Conservation (phyloP, 2,113 vertebrate genomes). For the Quiscalus mexicanus region DNA sequence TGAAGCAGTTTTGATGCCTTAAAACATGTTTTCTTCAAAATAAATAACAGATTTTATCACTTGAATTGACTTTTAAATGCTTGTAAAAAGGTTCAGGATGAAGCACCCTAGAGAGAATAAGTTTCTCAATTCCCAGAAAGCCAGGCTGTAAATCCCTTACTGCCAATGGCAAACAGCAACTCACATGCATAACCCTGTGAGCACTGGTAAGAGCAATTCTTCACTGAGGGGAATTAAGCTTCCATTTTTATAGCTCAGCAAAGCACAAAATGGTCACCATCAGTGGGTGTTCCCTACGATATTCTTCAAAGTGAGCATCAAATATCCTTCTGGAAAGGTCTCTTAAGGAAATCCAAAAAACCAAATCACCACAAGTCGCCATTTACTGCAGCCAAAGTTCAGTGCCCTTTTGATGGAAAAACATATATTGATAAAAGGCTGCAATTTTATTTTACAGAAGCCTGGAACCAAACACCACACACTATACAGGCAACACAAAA, state of each 20-base stretch:
- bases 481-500: background rate
- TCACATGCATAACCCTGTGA: background rate
- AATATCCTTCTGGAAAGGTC: background rate
- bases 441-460: background rate
- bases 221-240: background rate
- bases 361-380: background rate
- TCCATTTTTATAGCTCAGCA: background rate
- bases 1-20: conserved; percentile 35
- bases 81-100: conserved; percentile 18
- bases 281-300: background rate
- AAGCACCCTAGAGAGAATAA: conserved; percentile 24
- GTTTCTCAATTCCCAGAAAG: background rate
- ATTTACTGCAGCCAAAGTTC: background rate
- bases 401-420: background rate
- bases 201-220: background rate
- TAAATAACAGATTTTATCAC: conserved; percentile 60
- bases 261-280: background rate
- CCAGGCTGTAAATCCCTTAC: background rate
- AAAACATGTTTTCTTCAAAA: conserved; percentile 57
- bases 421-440: background rate
- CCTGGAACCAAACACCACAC: background rate
- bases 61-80: conserved; percentile 54
- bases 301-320: background rate
- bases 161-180: background rate
- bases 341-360: background rate